Conservation (phyloP, 2,797 vertebrate genomes). For the Eulemur albifrons region DNA sequence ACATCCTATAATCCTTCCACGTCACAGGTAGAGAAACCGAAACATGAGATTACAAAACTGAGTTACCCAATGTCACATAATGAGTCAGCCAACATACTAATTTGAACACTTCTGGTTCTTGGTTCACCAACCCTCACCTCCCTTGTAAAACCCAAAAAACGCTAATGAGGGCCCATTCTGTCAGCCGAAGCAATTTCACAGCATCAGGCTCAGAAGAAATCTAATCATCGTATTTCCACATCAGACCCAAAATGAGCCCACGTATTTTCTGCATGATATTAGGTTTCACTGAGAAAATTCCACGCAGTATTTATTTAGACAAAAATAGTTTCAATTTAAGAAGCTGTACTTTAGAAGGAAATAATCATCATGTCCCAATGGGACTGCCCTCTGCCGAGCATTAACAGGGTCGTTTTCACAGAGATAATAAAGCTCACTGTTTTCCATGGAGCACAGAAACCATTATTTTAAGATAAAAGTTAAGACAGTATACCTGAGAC, state of each 20-base stretch:
- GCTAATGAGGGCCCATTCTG: too few relatives aligned
- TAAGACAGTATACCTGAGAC: slow-evolving; percentile 78
- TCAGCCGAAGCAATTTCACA: neutral
- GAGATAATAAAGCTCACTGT: slow-evolving; percentile 74
- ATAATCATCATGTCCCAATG: slow-evolving; percentile 54
- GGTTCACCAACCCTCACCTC: neutral
- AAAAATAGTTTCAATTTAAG: slow-evolving; percentile 1
- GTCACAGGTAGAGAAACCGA: neutral
- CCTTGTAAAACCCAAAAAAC: neutral
- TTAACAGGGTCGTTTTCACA: slow-evolving; percentile 79
- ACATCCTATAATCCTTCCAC: neutral
- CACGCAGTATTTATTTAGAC: slow-evolving; percentile 43
- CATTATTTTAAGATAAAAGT: slow-evolving; percentile 81
- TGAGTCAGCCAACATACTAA: neutral
- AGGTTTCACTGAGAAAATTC: slow-evolving; percentile 56
- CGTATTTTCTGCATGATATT: neutral
- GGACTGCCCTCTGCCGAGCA: slow-evolving; percentile 68
- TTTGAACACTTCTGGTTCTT: neutral
- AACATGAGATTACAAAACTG: neutral
- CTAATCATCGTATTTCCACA: neutral
- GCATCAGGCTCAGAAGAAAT: neutral
- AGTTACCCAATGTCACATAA: neutral
- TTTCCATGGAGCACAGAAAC: slow-evolving; percentile 74
- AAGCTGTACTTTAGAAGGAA: slow-evolving; percentile 73
- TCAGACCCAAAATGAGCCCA: slow-evolving; percentile 11